A percentile compares a stretch with the other conserved stretches of the same genome.
These are phyloP conservation scores for Acleris sparsana DNA, from an alignment of 2,888 invertebrate genomes.

Conservation along the genomic window DNA sequence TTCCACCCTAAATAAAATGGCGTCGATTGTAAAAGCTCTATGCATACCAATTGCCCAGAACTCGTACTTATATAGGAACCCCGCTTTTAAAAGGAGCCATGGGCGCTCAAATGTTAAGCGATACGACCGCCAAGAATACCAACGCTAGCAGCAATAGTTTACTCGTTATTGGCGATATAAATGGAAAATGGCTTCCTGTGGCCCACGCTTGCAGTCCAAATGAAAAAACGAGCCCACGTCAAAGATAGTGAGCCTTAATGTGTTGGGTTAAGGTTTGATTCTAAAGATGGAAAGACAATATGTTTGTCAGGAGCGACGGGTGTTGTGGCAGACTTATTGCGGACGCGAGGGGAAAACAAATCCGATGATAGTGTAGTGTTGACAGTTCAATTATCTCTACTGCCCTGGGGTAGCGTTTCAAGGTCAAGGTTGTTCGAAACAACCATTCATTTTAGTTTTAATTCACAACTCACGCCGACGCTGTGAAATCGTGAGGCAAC, in stretches of 20 bases:
- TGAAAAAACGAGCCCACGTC: not conserved
- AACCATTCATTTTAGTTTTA: not conserved
- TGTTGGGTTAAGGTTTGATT: slow-evolving; percentile 4
- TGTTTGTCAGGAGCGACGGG: not conserved
- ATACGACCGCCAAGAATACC: slow-evolving; percentile 18
- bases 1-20: slow-evolving; percentile 16
- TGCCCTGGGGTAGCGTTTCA: slow-evolving; percentile 5
- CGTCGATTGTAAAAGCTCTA: slow-evolving; percentile 4
- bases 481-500: too few species aligned
- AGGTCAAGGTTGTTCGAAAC: not conserved
- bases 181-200: slow-evolving; percentile 27
- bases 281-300: not conserved
- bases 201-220: not conserved
- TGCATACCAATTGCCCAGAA: slow-evolving; percentile 1
- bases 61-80: not conserved
- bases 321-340: not conserved
- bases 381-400: slow-evolving; percentile 25
- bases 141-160: slow-evolving; percentile 14
- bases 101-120: slow-evolving; percentile 1
- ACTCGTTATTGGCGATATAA: slow-evolving; percentile 31
- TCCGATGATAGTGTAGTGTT: slow-evolving; percentile 9
- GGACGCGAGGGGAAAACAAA: slow-evolving; percentile 1
- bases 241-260: slow-evolving; percentile 6
- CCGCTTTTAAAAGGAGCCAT: not conserved
- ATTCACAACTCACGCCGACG: too few species aligned